Conservation (phyloP, 1,140 invertebrate species). For the Micrasema minimum region DNA sequence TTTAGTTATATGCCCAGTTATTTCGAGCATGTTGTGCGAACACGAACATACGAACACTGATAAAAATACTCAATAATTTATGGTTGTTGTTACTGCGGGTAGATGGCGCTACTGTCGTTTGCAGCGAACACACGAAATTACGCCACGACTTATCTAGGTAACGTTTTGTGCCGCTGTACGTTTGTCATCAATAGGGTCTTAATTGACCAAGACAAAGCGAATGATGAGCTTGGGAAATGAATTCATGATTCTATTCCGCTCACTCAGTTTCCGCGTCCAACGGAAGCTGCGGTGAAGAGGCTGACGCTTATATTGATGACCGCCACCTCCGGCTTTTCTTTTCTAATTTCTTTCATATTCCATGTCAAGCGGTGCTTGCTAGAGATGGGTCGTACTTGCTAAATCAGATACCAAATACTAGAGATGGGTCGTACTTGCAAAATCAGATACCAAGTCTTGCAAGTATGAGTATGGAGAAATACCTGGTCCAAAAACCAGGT, state of each 20-base stretch:
- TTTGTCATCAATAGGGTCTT: constrained; percentile 36
- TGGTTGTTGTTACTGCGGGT: neutral
- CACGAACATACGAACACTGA: neutral
- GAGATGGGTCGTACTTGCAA: too few relatives aligned
- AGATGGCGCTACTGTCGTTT: constrained; percentile 16
- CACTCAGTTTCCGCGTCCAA: constrained; percentile 17
- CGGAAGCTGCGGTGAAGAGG: neutral
- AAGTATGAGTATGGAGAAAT: too few relatives aligned
- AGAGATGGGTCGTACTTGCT: neutral
- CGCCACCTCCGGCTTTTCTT: neutral
- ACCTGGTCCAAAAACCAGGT: too few relatives aligned
- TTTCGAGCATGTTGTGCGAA: neutral
- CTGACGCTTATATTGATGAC: constrained; percentile 34
- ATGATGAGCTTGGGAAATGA: constrained; percentile 26
- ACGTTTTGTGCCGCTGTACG: too few relatives aligned
- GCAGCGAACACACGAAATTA: neutral
- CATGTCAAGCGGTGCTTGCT: too few relatives aligned
- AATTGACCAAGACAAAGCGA: constrained; percentile 33
- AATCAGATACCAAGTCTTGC: too few relatives aligned
- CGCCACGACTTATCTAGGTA: neutral
- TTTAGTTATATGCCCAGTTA: too few relatives aligned
- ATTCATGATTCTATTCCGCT: constrained; percentile 22
- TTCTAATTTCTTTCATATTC: neutral
- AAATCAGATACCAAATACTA: too few relatives aligned
- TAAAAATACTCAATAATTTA: too few relatives aligned